These are phyloP conservation scores for Stenodema calcarata DNA, from an alignment of 2,888 invertebrate genomes.

Conservation along the genomic window DNA sequence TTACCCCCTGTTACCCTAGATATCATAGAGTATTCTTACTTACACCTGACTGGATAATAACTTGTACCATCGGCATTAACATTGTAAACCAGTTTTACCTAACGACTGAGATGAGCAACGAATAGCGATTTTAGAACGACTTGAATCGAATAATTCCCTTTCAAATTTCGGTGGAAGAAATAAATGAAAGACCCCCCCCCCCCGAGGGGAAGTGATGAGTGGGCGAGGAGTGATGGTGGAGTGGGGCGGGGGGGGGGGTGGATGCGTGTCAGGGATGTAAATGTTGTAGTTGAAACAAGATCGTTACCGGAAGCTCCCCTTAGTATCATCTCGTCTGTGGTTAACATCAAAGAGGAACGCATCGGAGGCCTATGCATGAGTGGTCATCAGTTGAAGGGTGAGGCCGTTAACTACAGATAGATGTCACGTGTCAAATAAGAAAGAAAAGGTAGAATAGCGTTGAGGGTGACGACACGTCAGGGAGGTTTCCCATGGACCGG, in stretches of 20 bases:
- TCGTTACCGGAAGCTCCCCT: constrained; percentile 38
- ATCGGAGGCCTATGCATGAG: constrained; percentile 37
- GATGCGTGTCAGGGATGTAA: constrained; percentile 26
- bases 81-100: no score
- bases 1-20: no score
- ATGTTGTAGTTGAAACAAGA: constrained; percentile 37
- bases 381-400: constrained; percentile 29
- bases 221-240: neutral
- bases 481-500: constrained; percentile 16
- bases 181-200: neutral
- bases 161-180: neutral
- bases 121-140: neutral
- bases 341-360: constrained; percentile 46
- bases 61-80: no score
- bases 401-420: constrained; percentile 47
- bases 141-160: neutral
- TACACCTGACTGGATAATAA: no score
- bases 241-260: neutral
- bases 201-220: no score
- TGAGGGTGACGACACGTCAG: neutral
- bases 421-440: constrained; percentile 40
- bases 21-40: no score
- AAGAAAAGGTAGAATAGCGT: constrained; percentile 11
- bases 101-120: no score
- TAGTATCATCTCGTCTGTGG: constrained; percentile 35